These are phyloP conservation scores for Acestrorhynchus altus DNA, from an alignment of 2,797 vertebrate genomes.

Conservation along the genomic window DNA sequence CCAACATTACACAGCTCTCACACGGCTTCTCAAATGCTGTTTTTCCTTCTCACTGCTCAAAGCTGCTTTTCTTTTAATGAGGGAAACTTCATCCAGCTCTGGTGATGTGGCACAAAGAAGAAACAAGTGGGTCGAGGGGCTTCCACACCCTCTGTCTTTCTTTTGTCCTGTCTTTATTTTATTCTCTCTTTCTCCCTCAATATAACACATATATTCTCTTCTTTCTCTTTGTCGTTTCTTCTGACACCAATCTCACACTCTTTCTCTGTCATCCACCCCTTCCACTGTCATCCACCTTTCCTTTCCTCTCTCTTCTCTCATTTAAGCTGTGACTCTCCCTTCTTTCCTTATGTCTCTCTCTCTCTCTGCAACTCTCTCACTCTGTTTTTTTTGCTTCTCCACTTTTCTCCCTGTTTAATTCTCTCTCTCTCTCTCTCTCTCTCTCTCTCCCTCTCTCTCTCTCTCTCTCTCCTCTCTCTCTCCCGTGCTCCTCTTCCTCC, in stretches of 20 bases:
- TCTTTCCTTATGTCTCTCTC: not conserved
- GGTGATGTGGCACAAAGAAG: constrained; percentile 71
- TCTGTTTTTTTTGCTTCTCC: not conserved
- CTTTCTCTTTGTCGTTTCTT: not conserved
- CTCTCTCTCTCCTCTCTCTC: not conserved
- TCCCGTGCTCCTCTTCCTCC: not conserved
- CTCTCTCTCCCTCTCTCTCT: not conserved
- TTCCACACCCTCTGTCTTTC: constrained; percentile 57
- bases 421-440: not conserved
- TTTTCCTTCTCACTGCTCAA: constrained; percentile 23
- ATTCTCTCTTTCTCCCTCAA: too few relatives aligned
- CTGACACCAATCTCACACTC: not conserved
- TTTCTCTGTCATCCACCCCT: not conserved
- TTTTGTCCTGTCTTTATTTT: too few relatives aligned
- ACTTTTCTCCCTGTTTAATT: not conserved
- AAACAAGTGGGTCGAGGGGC: constrained; percentile 58
- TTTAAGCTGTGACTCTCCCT: too few relatives aligned
- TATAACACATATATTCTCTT: too few relatives aligned
- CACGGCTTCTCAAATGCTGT: not conserved
- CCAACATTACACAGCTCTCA: constrained; percentile 15
- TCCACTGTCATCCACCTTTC: not conserved
- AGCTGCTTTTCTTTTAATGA: constrained; percentile 51
- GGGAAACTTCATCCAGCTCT: constrained; percentile 50
- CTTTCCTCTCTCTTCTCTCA: not conserved
- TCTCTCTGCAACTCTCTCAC: not conserved